These are phyloP conservation scores for Pycnomerus fuliginosus DNA, from an alignment of 2,888 invertebrate genomes.

Conservation along the genomic window DNA sequence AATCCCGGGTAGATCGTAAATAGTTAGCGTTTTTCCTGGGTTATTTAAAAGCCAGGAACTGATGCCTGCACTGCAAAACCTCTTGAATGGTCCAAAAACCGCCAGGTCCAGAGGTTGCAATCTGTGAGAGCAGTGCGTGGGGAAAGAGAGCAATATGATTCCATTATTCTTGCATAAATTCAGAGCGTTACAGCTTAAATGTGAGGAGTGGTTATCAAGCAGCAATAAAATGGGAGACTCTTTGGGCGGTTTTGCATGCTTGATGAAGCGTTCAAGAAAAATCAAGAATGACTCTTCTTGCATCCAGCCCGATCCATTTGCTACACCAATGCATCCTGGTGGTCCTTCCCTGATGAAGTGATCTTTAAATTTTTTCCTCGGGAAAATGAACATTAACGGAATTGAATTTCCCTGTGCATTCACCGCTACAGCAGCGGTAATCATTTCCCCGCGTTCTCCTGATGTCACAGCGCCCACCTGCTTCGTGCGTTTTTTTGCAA, in stretches of 20 bases:
- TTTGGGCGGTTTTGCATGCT: no score
- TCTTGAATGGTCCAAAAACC: conserved; percentile 27
- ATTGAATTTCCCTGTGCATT: conserved; percentile 35
- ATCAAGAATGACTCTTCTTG: no score
- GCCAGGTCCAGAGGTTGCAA: conserved; percentile 29
- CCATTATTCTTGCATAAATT: conserved; percentile 14
- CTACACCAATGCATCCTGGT: no score
- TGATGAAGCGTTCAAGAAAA: no score
- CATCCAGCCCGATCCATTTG: no score
- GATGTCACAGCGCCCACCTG: conserved; percentile 40
- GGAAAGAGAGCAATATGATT: conserved; percentile 14
- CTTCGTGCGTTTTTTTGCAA: conserved; percentile 38
- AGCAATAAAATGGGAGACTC: conserved; percentile 3
- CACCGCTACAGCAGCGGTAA: conserved; percentile 34
- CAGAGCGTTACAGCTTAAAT: conserved; percentile 9
- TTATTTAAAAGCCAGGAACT: conserved; percentile 27
- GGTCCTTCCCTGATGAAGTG: no score
- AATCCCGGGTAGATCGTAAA: conserved; percentile 25
- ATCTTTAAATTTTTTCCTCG: conserved; percentile 28
- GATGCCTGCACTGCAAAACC: conserved; percentile 16
- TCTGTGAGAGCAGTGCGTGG: conserved; percentile 24
- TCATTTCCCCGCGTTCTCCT: conserved; percentile 35
- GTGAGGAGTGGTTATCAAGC: conserved; percentile 18
- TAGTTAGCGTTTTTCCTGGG: conserved; percentile 25
- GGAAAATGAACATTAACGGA: conserved; percentile 41